Evolutionary conservation across 1,140 invertebrate species (phyloP), one percentile per base, ranked within the genome.

Genomic region (Bombus waltoni): DNA sequence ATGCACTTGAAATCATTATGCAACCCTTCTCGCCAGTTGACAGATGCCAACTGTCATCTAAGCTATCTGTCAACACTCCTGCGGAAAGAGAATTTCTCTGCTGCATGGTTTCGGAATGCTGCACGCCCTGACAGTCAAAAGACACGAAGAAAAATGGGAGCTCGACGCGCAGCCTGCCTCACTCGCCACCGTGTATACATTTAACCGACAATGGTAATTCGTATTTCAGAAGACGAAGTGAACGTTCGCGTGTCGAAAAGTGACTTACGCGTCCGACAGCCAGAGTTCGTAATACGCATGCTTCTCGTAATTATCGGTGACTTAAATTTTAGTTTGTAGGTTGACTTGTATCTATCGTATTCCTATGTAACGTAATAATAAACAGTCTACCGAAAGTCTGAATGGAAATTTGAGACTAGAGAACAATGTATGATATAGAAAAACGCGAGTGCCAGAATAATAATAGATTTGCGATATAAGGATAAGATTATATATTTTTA

Each of bases 61-160:
- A 88, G 66, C 85, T 86, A 88, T 86, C 88, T 88, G 87, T 88
- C 87, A 88, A 81, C 87, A 38, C 79, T 87, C 68, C 65, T 70
- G 28, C 53, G 47, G 78, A 47, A 86, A 87, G 53, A 59, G 79
- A 81, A 88, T 87, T 87, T 71, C 77, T 65, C 81, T 77, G 3
- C 28, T 44, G n/a, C 9, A 78, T 53, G 65, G 47, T 75, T 65
- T 75, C 25, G 38, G 47, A 35, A 71, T 57, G 62, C 47, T 35
- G 8, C 81, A 22, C 42, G 44, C 25, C 15, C 28, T 74, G 22
- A 70, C 28, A 78, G 78, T 83, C 81, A 42, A 59, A 83, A 75
- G 40, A 42, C 6, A 13, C n/a, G 28, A 40, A 53, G 47, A 59
- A 83, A 53, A 83, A 76, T 76, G 59, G 62, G n/a, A 76, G 22